Conservation (phyloP, 2,113 vertebrate species). For the Mesembrinibis cayennensis region DNA sequence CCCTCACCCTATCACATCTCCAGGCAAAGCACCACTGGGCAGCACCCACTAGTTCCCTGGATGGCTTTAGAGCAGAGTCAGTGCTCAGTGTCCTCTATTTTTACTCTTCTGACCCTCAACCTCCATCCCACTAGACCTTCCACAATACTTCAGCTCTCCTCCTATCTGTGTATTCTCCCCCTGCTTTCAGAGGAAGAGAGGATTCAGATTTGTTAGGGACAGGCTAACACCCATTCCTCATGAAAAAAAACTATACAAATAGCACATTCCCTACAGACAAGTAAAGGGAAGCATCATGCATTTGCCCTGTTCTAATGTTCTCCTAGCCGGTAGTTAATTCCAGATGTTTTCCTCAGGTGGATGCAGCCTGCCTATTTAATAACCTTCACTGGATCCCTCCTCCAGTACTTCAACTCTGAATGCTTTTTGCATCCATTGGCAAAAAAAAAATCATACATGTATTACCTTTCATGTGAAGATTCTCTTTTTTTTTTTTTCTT, state of each 20-base stretch:
- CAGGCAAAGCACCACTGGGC: background rate
- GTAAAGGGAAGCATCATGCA: background rate
- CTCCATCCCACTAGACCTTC: background rate
- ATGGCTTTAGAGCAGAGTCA: background rate
- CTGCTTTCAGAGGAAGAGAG: background rate
- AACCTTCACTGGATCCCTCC: background rate
- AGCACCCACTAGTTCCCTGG: background rate
- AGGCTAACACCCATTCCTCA: background rate
- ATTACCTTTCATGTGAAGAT: background rate
- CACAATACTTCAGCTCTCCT: background rate
- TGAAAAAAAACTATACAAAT: background rate
- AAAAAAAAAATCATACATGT: background rate
- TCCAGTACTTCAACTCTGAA: background rate
- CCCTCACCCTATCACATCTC: background rate
- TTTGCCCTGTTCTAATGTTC: background rate
- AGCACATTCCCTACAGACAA: background rate
- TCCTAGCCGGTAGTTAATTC: background rate
- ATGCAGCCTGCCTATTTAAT: background rate
- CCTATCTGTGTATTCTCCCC: background rate
- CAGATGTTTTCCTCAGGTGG: background rate
- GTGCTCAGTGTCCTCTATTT: background rate
- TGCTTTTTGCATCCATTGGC: background rate
- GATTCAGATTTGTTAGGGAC: background rate
- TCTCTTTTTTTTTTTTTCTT: background rate
- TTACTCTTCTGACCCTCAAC: background rate